Conservation (phyloP, 2,113 vertebrate species). For the Apaloderma vittatum region DNA sequence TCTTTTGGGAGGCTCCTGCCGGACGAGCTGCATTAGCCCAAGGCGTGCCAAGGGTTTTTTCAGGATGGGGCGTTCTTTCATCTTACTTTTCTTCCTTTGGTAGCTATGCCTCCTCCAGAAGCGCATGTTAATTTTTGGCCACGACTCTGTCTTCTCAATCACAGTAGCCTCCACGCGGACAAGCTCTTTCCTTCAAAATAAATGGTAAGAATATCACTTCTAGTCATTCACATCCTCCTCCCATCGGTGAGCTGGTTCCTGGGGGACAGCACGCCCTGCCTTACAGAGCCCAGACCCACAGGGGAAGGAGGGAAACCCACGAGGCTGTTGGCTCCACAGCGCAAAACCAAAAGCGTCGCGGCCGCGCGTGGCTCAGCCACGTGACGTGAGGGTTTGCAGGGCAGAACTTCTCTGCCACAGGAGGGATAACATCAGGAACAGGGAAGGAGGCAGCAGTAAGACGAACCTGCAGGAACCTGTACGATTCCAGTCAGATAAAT, state of each 20-base stretch:
- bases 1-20: background rate
- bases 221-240: background rate
- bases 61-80: too few species aligned
- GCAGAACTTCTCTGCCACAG: background rate
- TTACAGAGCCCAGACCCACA: background rate
- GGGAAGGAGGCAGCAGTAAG: background rate
- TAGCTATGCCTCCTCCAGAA: conserved; percentile 82
- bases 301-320: background rate
- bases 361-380: background rate
- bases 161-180: conserved; percentile 89
- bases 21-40: fast-evolving
- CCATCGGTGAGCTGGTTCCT: background rate
- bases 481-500: background rate
- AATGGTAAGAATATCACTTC: background rate
- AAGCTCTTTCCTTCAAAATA: conserved; percentile 76
- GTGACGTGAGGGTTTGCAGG: background rate
- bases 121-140: conserved; percentile 84
- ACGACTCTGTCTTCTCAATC: conserved; percentile 88
- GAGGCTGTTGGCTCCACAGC: background rate
- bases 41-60: background rate
- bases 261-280: background rate
- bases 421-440: background rate
- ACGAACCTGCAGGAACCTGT: background rate
- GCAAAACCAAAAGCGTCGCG: background rate
- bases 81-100: conserved; percentile 84